Evolutionary conservation across 2,797 vertebrate species (phyloP).

Genomic region (Anolis apletophallus): DNA sequence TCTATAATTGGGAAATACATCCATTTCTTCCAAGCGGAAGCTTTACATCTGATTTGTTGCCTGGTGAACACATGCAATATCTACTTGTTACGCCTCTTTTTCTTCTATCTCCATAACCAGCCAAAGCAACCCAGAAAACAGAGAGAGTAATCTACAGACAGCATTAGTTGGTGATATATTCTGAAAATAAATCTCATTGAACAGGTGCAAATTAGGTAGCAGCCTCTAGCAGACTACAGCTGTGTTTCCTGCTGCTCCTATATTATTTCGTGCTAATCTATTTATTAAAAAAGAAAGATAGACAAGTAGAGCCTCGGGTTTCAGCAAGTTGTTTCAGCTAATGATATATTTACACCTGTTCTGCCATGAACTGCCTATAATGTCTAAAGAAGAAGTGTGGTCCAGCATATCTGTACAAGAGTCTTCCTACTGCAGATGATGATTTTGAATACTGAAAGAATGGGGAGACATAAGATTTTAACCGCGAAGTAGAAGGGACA

Average conservation of each 20-base stretch:
- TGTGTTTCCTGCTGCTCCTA: constrained; percentile 30
- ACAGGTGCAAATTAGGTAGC: constrained; percentile 44
- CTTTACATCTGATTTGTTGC: constrained; percentile 33
- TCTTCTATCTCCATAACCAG: no score
- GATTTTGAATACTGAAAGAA: background rate
- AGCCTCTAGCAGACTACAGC: constrained; percentile 35
- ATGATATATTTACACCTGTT: background rate
- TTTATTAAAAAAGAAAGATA: constrained; percentile 1
- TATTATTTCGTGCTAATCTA: constrained; percentile 47
- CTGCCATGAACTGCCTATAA: background rate
- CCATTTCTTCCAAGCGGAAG: background rate
- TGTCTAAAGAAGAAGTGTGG: background rate
- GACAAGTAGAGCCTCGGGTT: constrained; percentile 16
- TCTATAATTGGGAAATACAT: background rate
- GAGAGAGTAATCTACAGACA: background rate
- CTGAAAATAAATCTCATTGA: constrained; percentile 28
- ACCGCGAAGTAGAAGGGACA: no score
- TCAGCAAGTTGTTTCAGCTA: constrained; percentile 26
- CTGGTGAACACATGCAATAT: background rate
- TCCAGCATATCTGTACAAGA: constrained; percentile 3
- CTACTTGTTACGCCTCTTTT: background rate
- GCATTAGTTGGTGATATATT: constrained; percentile 19
- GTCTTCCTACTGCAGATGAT: background rate
- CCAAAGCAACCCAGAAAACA: background rate
- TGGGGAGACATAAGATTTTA: background rate